Percentiles rank a stretch among this genome's conserved stretches.
These are phyloP conservation scores for Macroglossus sobrinus DNA, from an alignment of 2,113 vertebrate genomes.

Conservation along the genomic window DNA sequence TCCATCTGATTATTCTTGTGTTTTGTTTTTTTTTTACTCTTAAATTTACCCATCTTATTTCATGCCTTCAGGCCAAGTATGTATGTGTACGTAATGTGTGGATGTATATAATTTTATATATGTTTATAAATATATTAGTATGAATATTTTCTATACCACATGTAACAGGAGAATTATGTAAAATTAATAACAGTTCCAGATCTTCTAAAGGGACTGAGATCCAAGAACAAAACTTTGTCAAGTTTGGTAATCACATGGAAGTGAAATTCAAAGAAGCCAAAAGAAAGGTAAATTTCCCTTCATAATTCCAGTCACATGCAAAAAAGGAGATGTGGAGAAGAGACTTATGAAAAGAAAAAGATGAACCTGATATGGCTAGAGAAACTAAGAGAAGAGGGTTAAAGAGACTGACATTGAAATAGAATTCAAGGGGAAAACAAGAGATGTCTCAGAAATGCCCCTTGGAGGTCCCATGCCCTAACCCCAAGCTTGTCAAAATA, in stretches of 20 bases:
- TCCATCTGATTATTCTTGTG: neutral
- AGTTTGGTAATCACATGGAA: neutral
- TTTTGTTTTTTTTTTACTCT: neutral
- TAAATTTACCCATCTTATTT: neutral
- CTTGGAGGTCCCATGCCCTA: neutral
- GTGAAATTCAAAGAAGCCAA: neutral
- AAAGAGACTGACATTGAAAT: neutral
- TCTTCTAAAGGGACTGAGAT: neutral
- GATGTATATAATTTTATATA: neutral
- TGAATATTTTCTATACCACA: neutral
- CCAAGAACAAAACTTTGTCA: neutral
- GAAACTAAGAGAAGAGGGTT: neutral
- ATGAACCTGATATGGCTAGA: neutral
- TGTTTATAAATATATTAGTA: neutral
- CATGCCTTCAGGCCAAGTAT: neutral
- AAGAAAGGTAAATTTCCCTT: neutral
- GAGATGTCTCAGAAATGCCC: neutral
- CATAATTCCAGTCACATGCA: neutral
- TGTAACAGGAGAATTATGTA: neutral
- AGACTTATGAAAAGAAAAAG: neutral
- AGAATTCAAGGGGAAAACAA: neutral
- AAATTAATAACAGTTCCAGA: neutral
- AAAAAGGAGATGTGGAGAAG: neutral
- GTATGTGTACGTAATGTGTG: neutral
- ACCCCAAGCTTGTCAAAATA: neutral